These are phyloP conservation scores for Nasonia oneida DNA, from an alignment of 2,888 invertebrate species.

Conservation along the genomic window DNA sequence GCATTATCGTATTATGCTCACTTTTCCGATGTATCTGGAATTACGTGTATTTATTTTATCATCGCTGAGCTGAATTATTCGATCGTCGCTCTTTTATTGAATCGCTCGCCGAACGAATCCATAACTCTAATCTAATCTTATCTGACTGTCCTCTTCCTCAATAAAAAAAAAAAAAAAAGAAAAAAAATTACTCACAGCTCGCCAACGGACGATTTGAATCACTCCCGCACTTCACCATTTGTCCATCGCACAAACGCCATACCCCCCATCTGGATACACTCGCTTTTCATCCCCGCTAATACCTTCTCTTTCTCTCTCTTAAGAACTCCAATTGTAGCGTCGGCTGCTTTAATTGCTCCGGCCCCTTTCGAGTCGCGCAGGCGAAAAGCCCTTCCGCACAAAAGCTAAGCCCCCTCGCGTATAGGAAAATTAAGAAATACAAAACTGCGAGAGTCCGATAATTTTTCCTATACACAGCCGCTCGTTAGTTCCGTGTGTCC, in stretches of 20 bases:
- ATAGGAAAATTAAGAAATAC: neutral
- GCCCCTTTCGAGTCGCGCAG: constrained; percentile 1
- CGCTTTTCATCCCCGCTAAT: neutral
- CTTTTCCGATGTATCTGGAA: neutral
- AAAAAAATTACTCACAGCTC: neutral
- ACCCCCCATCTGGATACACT: neutral
- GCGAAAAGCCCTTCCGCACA: neutral
- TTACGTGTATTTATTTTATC: neutral
- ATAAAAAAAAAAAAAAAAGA: neutral
- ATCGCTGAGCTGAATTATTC: neutral
- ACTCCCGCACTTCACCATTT: neutral
- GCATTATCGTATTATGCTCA: neutral
- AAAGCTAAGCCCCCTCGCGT: neutral
- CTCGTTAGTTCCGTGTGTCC: neutral
- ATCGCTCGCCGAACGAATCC: neutral
- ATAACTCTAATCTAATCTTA: neutral
- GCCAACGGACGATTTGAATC: neutral
- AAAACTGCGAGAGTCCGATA: neutral
- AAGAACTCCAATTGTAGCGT: constrained; percentile 5
- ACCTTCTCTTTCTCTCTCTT: neutral
- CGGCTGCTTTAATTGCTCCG: constrained; percentile 2
- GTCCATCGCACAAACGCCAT: neutral
- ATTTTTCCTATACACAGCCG: neutral
- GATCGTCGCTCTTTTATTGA: neutral
- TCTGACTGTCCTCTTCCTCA: neutral